Evolutionary conservation across 2,113 vertebrate genomes (phyloP).

Genomic region (Synodontis membranacea): DNA sequence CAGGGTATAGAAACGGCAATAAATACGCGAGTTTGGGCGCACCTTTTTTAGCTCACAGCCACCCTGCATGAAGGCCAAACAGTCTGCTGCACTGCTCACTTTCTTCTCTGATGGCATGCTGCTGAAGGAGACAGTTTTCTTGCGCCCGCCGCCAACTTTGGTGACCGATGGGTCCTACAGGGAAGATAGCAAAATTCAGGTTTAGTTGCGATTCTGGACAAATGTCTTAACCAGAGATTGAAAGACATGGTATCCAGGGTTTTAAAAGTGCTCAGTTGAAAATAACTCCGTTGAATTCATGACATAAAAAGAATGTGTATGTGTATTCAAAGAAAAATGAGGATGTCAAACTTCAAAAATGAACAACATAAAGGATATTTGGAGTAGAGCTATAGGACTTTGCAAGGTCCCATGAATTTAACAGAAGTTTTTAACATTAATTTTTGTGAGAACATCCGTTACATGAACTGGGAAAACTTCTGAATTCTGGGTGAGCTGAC

Average conservation of each 20-base stretch:
- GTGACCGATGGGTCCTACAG: slow-evolving; percentile 89
- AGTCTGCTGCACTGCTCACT: slow-evolving; percentile 93
- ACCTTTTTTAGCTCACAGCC: slow-evolving; percentile 97
- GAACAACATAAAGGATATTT: no score
- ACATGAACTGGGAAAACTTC: no score
- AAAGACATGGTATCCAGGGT: not conserved
- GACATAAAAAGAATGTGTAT: no score
- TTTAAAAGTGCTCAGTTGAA: not conserved
- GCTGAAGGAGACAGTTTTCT: slow-evolving; percentile 98
- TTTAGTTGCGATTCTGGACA: not conserved
- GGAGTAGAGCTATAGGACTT: no score
- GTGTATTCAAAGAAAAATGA: no score
- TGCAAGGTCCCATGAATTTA: no score
- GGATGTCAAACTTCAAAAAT: no score
- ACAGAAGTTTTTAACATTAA: no score
- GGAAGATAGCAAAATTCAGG: slow-evolving; percentile 41
- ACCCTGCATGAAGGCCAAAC: slow-evolving; percentile 97
- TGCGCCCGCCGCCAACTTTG: slow-evolving; percentile 84
- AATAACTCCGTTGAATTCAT: no score
- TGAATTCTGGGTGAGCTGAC: no score
- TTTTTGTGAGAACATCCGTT: no score
- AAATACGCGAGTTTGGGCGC: slow-evolving; percentile 90
- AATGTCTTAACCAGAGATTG: not conserved
- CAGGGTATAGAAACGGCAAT: slow-evolving; percentile 94
- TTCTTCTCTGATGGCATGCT: slow-evolving; percentile 99